phyloP scores from a whole-genome alignment of 1,140 invertebrate genomes.

The Diorhabda carinulata region DNA sequence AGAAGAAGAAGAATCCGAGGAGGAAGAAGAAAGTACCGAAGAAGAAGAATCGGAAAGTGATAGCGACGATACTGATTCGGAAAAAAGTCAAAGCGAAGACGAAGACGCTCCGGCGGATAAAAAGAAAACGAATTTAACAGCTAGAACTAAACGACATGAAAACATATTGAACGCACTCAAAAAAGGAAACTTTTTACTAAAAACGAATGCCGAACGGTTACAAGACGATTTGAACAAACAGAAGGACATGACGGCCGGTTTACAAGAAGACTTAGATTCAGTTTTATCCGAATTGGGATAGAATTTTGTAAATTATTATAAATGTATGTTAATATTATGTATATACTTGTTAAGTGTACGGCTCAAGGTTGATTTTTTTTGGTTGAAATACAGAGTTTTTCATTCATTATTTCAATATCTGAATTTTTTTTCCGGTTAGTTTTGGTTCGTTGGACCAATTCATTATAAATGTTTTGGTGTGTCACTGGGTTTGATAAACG shows the following conservation, averaged over 20 bases:
- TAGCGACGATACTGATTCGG: constrained; percentile 55
- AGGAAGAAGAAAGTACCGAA: constrained; percentile 59
- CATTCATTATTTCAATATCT: too few relatives aligned
- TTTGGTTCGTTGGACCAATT: too few relatives aligned
- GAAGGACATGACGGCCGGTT: constrained; percentile 66
- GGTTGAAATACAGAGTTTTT: too few relatives aligned
- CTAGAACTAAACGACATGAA: constrained; percentile 67
- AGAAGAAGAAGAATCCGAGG: constrained; percentile 57
- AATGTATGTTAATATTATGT: not conserved
- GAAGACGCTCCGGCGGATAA: constrained; percentile 62
- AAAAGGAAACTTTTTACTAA: constrained; percentile 80
- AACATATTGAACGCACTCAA: constrained; percentile 71
- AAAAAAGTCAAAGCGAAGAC: constrained; percentile 58
- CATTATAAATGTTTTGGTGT: too few relatives aligned
- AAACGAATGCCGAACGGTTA: constrained; percentile 78
- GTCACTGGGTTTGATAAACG: too few relatives aligned
- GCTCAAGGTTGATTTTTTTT: too few relatives aligned
- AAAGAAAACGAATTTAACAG: constrained; percentile 61
- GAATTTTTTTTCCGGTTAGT: too few relatives aligned
- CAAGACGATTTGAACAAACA: constrained; percentile 81
- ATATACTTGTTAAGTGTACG: too few relatives aligned
- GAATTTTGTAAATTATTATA: not conserved
- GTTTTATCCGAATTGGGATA: constrained; percentile 69
- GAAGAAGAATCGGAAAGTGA: constrained; percentile 59
- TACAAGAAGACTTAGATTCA: constrained; percentile 80